Base-by-base conservation (phyloP, 2,797 vertebrate genomes). In the Knipowitschia caucasica region DNA sequence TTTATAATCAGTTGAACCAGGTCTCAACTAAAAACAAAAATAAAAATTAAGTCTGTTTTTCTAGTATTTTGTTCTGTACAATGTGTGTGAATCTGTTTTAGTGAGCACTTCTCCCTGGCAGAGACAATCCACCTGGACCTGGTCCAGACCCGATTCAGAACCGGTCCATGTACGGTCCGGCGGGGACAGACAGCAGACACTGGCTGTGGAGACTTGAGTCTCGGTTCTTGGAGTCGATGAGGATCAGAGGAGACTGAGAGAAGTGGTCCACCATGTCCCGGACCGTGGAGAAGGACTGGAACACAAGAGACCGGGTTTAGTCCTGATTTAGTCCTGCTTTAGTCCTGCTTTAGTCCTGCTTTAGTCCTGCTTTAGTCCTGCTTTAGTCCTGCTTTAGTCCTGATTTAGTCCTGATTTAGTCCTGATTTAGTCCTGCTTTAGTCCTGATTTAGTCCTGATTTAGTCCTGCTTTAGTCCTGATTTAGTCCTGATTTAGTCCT, bases 191-290 rank as follows among this genome's bases (percentile, higher is more conserved):
- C 44, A 99, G 81, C 2, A 88, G 66, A 73, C 95, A 97, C 74
- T 97, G 94, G 70, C 95, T 94, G 85, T 94, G 93, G 9, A 90
- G 89, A 17, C 67, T 5, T 17, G 88, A 85, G 4, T 84, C 77
- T 40, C 91, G 89, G 69, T 95, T 94, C 59, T 96, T 98, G 42
- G 94, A 93, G 62, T 99, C 93, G 23, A 99, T 98, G 69, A 99
- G 89, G 43, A 96, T 86, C 69, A 99, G 90, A 1, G 94, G 91
- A 64, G 85, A 91, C 64, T 90, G 89, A 61, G 79, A 90, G 83
- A 95, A 93, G 76, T 94, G 91, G 15, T 80, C 74, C 45, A 99
- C 91, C 55, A 99, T 98, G 42, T 85, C 91, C 20, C 71, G 75
- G 56, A 99, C 95, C 4, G 91, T 90, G 1, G 78, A 58, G 78